Percentiles rank a stretch among this genome's conserved stretches.
phyloP scores from a whole-genome alignment of 2,113 vertebrate genomes.

The Porphyrio hochstetteri region DNA sequence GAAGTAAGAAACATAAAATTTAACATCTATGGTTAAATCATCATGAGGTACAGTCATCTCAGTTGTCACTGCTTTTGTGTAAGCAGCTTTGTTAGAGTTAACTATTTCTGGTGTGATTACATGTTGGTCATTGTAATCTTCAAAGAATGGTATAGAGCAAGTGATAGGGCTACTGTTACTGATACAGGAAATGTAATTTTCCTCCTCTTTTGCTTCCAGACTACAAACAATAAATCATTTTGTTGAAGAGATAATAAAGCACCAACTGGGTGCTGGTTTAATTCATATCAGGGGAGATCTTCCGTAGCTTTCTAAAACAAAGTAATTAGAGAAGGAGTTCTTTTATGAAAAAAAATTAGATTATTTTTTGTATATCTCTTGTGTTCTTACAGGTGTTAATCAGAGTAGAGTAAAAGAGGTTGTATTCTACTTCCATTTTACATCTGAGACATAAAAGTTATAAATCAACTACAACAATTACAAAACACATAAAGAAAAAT shows the following conservation, averaged over 20 bases:
- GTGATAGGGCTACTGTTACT: conserved; percentile 73
- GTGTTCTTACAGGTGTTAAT: conserved; percentile 58
- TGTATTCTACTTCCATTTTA: conserved; percentile 38
- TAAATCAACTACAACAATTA: conserved; percentile 50
- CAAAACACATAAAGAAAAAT: conserved; percentile 50
- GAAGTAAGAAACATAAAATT: not conserved
- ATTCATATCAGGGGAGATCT: conserved; percentile 87
- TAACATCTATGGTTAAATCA: conserved; percentile 25
- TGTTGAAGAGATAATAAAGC: conserved; percentile 88
- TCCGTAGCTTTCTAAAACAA: conserved; percentile 72
- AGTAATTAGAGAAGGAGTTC: conserved; percentile 68
- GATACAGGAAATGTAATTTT: conserved; percentile 85
- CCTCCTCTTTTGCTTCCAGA: conserved; percentile 79
- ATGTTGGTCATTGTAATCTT: conserved; percentile 44
- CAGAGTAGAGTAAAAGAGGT: conserved; percentile 37
- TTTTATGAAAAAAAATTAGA: conserved; percentile 26
- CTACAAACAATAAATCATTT: conserved; percentile 89
- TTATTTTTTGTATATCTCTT: conserved; percentile 55
- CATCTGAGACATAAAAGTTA: conserved; percentile 49
- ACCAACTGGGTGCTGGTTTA: conserved; percentile 83
- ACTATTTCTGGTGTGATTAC: conserved; percentile 29
- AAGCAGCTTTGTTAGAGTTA: conserved; percentile 50
- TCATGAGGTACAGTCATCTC: conserved; percentile 4
- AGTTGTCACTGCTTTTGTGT: conserved; percentile 21
- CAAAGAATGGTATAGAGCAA: conserved; percentile 65